Base-by-base conservation (phyloP, 1,140 invertebrate genomes). In the Drosophila lowei region DNA sequence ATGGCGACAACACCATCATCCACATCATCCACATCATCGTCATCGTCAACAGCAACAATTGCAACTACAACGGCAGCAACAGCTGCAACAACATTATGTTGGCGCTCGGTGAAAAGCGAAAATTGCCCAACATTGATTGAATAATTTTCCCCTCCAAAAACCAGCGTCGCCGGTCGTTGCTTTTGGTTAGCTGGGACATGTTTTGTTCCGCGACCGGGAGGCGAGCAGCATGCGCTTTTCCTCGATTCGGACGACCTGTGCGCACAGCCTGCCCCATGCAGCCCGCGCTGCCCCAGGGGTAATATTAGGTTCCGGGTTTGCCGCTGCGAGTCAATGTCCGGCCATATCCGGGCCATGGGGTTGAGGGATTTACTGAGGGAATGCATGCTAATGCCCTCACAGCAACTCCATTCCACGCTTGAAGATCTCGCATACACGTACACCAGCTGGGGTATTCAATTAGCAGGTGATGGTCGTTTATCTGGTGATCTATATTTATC, bases 71-170 rank as follows among this genome's bases (percentile, higher is more conserved):
- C 13, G 9, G 25, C 3, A 44, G 23, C 55, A 46, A 72, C 0
- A 18, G 23, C 23, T 25, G 23, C 23, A 76, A 74, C 76, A 55
- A 58, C 62, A 79, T 85, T 85, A 79, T 86, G 81, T 63, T 79
- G 70, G 44, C 57, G 62, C 43, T 48, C 48, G 61, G 58, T 54
- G 61, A 66, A 84, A 74, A 55, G 71, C 42, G 52, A 72, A 86
- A 88, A 81, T 88, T 88, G 81, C 64, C 59, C 78, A 86, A 81
- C 81, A 78, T 78, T 86, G 81, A 86, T 88, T 86, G 83, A 86
- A 86, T 86, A 86, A 86, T 86, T 75, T 86, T 55, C 63, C 73
- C 61, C 56, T 55, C 70, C 42, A 68, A 68, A 68, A 68, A 38
- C 11, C 34, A 38, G 11, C 11, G 42, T 75, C 46, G 28, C 18